Conservation (phyloP, 2,888 invertebrate species). For the Rhabditophanes sp. region DNA sequence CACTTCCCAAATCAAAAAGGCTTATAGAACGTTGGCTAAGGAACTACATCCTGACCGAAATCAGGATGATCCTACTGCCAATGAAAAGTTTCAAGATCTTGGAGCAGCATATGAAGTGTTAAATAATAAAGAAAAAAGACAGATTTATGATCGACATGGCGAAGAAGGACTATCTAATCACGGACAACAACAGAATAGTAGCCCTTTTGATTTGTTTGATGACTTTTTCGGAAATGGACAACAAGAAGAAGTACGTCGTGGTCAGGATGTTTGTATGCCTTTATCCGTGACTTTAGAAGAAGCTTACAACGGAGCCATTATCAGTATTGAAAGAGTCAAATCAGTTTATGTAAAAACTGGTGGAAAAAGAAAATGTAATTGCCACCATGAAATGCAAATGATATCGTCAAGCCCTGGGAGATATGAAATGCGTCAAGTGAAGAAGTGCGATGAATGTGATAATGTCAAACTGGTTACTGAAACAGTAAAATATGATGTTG, state of each 20-base stretch:
- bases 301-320: constrained; percentile 82
- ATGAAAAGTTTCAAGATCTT: constrained; percentile 60
- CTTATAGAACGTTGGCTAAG: constrained; percentile 81
- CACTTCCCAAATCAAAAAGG: constrained; percentile 88
- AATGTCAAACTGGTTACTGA: constrained; percentile 59
- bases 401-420: constrained; percentile 66
- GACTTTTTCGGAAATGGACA: constrained; percentile 56
- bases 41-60: constrained; percentile 95
- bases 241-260: constrained; percentile 48
- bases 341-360: constrained; percentile 79
- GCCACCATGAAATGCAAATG: constrained; percentile 94
- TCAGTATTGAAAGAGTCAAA: constrained; percentile 90
- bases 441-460: constrained; percentile 94
- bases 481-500: constrained; percentile 29
- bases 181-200: constrained; percentile 57
- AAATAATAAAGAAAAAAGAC: constrained; percentile 76
- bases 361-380: constrained; percentile 93
- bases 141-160: constrained; percentile 82
- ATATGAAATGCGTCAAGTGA: constrained; percentile 74
- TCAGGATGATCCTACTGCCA: constrained; percentile 75
- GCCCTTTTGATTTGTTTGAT: constrained; percentile 77
- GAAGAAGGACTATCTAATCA: constrained; percentile 91
- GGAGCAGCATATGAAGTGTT: constrained; percentile 51
- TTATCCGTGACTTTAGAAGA: constrained; percentile 77
- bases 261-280: constrained; percentile 67